Percentiles rank a stretch among this genome's conserved stretches.
phyloP scores from a whole-genome alignment of 2,888 invertebrate species.

The Metopia argyrocephala region DNA sequence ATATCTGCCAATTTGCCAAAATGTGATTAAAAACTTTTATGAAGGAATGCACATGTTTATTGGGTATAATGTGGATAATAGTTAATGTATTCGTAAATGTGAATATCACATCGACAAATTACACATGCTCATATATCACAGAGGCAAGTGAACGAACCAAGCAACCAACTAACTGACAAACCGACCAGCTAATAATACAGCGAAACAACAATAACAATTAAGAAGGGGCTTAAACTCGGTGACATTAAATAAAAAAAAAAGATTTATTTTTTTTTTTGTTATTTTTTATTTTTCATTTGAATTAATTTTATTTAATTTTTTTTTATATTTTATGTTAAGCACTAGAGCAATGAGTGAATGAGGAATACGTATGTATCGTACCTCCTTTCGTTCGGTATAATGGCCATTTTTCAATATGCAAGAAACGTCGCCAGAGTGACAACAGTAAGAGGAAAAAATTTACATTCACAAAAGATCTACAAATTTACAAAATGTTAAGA shows the following conservation, averaged over 20 bases:
- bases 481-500: constrained; percentile 64
- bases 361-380: constrained; percentile 9
- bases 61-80: constrained; percentile 33
- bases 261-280: constrained; percentile 37
- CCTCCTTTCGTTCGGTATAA: constrained; percentile 39
- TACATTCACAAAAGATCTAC: constrained; percentile 37
- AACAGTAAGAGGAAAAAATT: constrained; percentile 41
- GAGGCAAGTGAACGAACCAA: constrained; percentile 57
- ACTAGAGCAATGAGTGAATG: constrained; percentile 46
- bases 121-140: constrained; percentile 62
- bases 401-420: constrained; percentile 62
- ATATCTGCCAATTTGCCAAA: not conserved
- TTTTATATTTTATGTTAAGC: constrained; percentile 40
- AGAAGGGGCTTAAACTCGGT: constrained; percentile 39
- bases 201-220: constrained; percentile 27
- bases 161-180: constrained; percentile 27
- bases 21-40: too few relatives aligned
- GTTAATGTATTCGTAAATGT: constrained; percentile 5
- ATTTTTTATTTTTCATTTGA: constrained; percentile 6
- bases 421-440: constrained; percentile 51
- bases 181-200: constrained; percentile 40
- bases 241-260: constrained; percentile 56
- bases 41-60: too few relatives aligned
- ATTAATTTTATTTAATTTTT: not conserved
- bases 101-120: constrained; percentile 45